Conservation (phyloP, 2,888 invertebrate species). For the Erebia palarica region DNA sequence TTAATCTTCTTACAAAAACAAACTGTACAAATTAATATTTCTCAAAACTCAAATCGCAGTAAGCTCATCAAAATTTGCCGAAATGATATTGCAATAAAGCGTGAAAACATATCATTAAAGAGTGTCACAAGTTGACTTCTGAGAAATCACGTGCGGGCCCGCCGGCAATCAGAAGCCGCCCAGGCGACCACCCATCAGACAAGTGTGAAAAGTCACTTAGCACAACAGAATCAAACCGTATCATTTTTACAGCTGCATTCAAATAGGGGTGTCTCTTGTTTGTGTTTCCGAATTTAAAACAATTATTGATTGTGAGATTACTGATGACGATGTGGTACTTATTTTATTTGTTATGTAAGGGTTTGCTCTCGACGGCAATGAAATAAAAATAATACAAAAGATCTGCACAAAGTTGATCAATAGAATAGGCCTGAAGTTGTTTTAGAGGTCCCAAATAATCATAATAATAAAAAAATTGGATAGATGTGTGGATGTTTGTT, state of each 20-base stretch:
- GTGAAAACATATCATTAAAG: constrained; percentile 24
- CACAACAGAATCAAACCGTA: constrained; percentile 57
- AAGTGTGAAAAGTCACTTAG: constrained; percentile 43
- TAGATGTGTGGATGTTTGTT: no score
- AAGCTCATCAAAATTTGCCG: constrained; percentile 5
- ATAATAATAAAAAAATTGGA: no score
- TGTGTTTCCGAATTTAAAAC: not conserved
- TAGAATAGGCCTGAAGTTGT: no score
- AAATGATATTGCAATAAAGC: constrained; percentile 30
- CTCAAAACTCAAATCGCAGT: not conserved
- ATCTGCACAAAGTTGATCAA: no score
- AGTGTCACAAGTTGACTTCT: constrained; percentile 33
- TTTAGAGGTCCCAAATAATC: no score
- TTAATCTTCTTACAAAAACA: not conserved
- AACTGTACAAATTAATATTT: not conserved
- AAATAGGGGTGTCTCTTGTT: constrained; percentile 30
- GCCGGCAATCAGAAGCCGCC: constrained; percentile 30
- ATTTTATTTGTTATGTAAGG: no score
- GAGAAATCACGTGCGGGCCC: constrained; percentile 36
- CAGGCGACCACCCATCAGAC: constrained; percentile 36
- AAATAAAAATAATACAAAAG: no score
- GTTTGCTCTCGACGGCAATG: no score
- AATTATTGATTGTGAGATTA: no score
- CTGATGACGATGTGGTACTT: no score
- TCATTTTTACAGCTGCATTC: constrained; percentile 74